Conservation (phyloP, 1,140 invertebrate species). For the Parasteatoda tepidariorum region DNA sequence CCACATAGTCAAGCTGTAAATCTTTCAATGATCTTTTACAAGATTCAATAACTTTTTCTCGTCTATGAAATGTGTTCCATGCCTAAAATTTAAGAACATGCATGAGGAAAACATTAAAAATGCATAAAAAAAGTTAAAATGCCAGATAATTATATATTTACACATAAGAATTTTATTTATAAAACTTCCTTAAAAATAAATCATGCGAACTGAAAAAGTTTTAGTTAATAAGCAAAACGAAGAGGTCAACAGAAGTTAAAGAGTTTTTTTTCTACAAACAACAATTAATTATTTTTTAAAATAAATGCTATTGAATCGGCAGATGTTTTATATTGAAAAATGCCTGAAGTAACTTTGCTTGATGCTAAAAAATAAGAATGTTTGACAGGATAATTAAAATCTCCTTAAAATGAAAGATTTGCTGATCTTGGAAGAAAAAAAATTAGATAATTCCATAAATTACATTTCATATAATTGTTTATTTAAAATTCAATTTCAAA, state of each 20-base stretch:
- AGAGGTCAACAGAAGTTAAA: background rate
- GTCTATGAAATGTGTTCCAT: conserved; percentile 80
- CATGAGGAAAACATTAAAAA: background rate
- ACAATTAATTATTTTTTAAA: background rate
- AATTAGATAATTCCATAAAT: too few relatives aligned
- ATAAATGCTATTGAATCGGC: too few relatives aligned
- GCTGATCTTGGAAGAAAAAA: too few relatives aligned
- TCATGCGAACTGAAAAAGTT: background rate
- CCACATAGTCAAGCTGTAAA: conserved; percentile 82
- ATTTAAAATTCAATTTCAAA: too few relatives aligned
- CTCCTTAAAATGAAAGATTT: too few relatives aligned
- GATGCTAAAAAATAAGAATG: too few relatives aligned
- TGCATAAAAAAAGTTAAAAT: background rate
- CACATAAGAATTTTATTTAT: background rate
- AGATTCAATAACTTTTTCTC: conserved; percentile 74
- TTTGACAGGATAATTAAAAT: too few relatives aligned
- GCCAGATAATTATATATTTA: conserved; percentile 1
- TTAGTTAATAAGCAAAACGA: background rate
- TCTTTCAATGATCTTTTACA: conserved; percentile 76
- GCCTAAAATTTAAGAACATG: conserved; percentile 70
- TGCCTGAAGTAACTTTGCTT: too few relatives aligned
- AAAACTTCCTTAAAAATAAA: background rate
- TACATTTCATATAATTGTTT: too few relatives aligned
- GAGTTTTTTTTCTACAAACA: background rate
- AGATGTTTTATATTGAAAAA: too few relatives aligned